Conservation (phyloP, 2,888 invertebrate species). For the Anthoptus insignis region DNA sequence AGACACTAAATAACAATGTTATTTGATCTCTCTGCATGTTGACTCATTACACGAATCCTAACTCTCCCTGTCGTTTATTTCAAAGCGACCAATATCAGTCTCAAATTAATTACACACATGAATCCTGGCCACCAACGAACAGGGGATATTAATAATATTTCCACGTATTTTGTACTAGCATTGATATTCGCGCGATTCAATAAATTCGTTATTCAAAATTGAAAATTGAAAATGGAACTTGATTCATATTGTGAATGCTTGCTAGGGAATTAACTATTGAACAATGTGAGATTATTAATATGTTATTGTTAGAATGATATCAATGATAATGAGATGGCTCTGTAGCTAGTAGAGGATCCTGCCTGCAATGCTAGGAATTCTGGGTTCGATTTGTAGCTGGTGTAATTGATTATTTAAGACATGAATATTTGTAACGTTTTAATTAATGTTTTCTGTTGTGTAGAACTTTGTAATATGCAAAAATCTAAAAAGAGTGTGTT, state of each 20-base stretch:
- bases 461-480: too few relatives aligned
- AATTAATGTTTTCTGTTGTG: too few relatives aligned
- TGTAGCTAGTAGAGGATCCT: too few relatives aligned
- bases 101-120: conserved; percentile 27
- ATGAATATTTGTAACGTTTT: too few relatives aligned
- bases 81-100: conserved; percentile 22
- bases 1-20: background rate
- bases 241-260: background rate
- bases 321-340: too few relatives aligned
- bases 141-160: conserved; percentile 23
- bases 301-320: too few relatives aligned
- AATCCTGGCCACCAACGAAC: conserved; percentile 31
- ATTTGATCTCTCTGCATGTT: conserved; percentile 5
- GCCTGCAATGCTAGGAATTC: too few relatives aligned
- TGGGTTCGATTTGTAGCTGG: too few relatives aligned
- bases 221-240: conserved; percentile 20
- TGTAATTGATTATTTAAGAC: too few relatives aligned
- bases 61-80: conserved; percentile 17
- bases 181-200: conserved; percentile 16
- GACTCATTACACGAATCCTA: conserved; percentile 20
- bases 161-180: conserved; percentile 18
- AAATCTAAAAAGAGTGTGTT: too few relatives aligned
- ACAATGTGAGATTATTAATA: background rate
- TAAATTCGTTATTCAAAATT: conserved; percentile 30
- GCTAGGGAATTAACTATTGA: background rate